phyloP scores from a whole-genome alignment of 2,113 vertebrate species.

The Brachionichthys hirsutus region DNA sequence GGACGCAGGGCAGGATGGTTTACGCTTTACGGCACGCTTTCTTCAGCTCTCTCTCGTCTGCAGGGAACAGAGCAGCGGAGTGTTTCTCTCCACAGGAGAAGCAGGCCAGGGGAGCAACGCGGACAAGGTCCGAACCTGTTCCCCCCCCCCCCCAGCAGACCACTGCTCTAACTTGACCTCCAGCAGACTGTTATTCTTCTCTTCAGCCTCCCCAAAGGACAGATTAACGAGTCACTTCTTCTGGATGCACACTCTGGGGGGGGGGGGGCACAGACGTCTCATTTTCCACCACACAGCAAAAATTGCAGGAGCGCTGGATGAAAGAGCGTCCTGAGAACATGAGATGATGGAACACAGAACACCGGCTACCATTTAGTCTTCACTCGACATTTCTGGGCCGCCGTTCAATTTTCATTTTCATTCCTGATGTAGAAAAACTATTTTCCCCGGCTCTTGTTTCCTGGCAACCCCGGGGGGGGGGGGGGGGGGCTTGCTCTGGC shows the following conservation, averaged over 20 bases:
- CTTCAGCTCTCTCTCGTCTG: constrained; percentile 12
- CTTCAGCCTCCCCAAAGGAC: constrained; percentile 33
- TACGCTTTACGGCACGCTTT: no score
- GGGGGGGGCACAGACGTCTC: constrained; percentile 41
- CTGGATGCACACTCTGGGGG: neutral
- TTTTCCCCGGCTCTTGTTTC: constrained; percentile 81
- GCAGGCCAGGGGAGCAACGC: constrained; percentile 16
- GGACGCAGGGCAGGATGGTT: no score
- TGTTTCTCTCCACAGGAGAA: constrained; percentile 60
- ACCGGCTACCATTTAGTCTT: constrained; percentile 64
- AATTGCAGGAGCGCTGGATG: constrained; percentile 32
- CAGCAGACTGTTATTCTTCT: constrained; percentile 42
- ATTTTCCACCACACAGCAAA: constrained; percentile 41
- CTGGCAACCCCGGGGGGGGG: constrained; percentile 74
- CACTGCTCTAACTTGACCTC: constrained; percentile 43
- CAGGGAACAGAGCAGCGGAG: constrained; percentile 14
- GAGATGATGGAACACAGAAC: constrained; percentile 74
- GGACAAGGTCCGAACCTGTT: constrained; percentile 32
- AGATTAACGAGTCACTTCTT: constrained; percentile 50
- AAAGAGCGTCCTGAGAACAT: constrained; percentile 46
- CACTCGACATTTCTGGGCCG: constrained; percentile 76
- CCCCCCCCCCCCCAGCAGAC: constrained; percentile 16
- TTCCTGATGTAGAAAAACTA: constrained; percentile 81
- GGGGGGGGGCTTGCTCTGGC: constrained; percentile 70
- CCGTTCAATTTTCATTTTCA: constrained; percentile 76